Base-by-base conservation (phyloP, 2,888 invertebrate species). In the Blastobasis adustella region DNA sequence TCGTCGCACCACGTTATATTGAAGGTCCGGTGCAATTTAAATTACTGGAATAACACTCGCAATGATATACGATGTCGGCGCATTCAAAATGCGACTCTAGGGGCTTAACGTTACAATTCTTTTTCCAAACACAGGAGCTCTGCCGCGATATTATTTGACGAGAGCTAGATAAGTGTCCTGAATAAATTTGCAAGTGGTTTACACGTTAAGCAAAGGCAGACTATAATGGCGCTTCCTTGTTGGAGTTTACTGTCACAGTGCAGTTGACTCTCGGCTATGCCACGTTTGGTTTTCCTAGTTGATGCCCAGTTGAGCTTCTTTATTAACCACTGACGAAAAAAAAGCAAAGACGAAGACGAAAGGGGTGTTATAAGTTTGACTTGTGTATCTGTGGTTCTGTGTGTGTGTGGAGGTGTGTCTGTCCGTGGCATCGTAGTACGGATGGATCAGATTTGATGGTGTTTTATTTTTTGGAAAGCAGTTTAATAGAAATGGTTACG, bases 171-270 rank as follows among this genome's bases (percentile, higher is more conserved):
- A 78, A 77, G 79, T 77, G 76, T 76, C 72, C 74, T 79, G 81
- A 82, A 83, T 83, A 80, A 76, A 82, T 83, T 84, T 84, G 76
- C 79, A 80, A 79, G 72, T 76, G 76, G 73, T 77, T 76, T 73
- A 72, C 78, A 71, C 66, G 75, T 69, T 74, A 76, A 71, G 71
- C 76, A 75, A 71, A 75, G 73, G 53, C 66, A 74, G 74, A 72
- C 76, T 73, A 78, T 81, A 80, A 81, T 73, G 71, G 70, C 54
- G 61, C 65, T 69, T 72, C 65, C 75, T 78, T 78, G 74, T 78
- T 77, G 76, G 68, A 69, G 75, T 76, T 76, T 70, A 73, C 63
- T 51, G 54, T 38, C 45, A 47, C 37, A 46, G 49, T 8, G 10
- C 46, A 9, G n/a, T 9, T 9, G 38, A 9, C 9, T 37, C n/a